Evolutionary conservation across 2,113 vertebrate species (phyloP), one percentile per base, ranked within the genome.

Genomic region (Dolichallabes microphthalmus): DNA sequence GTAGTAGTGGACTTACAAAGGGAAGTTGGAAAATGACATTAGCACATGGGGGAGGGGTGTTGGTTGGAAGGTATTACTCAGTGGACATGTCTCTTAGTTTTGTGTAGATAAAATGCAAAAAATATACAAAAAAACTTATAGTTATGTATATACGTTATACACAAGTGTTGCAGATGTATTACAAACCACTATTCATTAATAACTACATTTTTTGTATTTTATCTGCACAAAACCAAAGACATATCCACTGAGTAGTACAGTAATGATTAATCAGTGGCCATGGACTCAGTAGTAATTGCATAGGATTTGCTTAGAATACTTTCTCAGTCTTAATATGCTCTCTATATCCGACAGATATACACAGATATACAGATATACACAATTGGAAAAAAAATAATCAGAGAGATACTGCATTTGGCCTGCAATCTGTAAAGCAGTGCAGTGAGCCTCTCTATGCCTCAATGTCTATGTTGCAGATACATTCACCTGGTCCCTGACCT

Each of bases 401-500:
- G 14, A 75, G 55, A 10, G 73, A 77, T 57, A 32, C 27, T 77
- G 25, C 50, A 77, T 77, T 77, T 57, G 30, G 15, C 52, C 52
- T 75, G 57, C 17, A 17, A 63, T 20, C 25, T 60, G 69, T 22
- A 9, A 83, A 57, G 13, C 66, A 35, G 14, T 83, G 55, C 69
- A 50, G 25, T 74, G 25, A 60, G 60, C 58, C 71, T 84, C n/a
- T 76, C 19, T 76, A 25, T 14, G 57, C 52, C n/a, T 76, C 14
- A 12, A 19, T 53, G 58, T 84, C 19, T 64, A 50, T 53, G 63
- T 76, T 61, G n/a, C 39, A 63, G 35, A 84, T 75, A 63, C 73
- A n/a, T 66, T 76, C 73, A 84, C 82, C 73, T 84, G 66, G 35
- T 64, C 20, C 30, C 60, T 68, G 58, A 77, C 73, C 82, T 84